A percentile compares a stretch with the other conserved stretches of the same genome.
These are phyloP conservation scores for Hycleus cichorii DNA, from an alignment of 1,140 invertebrate species.

Conservation along the genomic window DNA sequence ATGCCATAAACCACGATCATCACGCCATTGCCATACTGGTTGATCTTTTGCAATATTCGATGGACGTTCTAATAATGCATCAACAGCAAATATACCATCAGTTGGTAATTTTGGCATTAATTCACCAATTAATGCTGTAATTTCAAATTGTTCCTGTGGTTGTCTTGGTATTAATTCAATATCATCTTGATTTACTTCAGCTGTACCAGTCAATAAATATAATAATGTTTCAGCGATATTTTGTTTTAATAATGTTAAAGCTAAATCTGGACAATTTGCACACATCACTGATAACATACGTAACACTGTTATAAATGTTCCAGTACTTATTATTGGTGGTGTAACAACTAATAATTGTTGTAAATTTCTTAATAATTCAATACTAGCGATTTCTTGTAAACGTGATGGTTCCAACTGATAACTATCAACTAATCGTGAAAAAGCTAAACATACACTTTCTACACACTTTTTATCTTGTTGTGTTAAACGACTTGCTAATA, in stretches of 20 bases:
- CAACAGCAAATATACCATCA: conserved; percentile 91
- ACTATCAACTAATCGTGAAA: conserved; percentile 92
- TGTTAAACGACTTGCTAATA: conserved; percentile 77
- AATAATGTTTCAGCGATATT: conserved; percentile 92
- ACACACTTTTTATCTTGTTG: conserved; percentile 98
- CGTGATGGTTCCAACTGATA: conserved; percentile 86
- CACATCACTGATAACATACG: conserved; percentile 95
- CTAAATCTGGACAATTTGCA: conserved; percentile 85
- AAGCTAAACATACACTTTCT: conserved; percentile 93
- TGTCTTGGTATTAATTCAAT: conserved; percentile 81
- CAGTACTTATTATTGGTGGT: conserved; percentile 85
- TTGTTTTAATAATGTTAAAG: conserved; percentile 82
- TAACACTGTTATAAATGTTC: conserved; percentile 92
- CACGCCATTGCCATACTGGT: conserved; percentile 93
- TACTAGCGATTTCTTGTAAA: conserved; percentile 91
- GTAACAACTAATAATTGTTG: conserved; percentile 89
- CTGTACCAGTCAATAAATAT: conserved; percentile 81
- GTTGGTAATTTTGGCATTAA: conserved; percentile 86
- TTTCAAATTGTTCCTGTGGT: conserved; percentile 93
- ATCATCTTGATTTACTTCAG: conserved; percentile 51
- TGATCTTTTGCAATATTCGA: conserved; percentile 60
- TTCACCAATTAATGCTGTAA: conserved; percentile 92
- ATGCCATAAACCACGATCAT: conserved; percentile 80
- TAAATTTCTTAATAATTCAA: conserved; percentile 84
- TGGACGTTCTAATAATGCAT: conserved; percentile 74